Evolutionary conservation across 2,888 invertebrate genomes (phyloP).

Genomic region (Callyntrura sp.): DNA sequence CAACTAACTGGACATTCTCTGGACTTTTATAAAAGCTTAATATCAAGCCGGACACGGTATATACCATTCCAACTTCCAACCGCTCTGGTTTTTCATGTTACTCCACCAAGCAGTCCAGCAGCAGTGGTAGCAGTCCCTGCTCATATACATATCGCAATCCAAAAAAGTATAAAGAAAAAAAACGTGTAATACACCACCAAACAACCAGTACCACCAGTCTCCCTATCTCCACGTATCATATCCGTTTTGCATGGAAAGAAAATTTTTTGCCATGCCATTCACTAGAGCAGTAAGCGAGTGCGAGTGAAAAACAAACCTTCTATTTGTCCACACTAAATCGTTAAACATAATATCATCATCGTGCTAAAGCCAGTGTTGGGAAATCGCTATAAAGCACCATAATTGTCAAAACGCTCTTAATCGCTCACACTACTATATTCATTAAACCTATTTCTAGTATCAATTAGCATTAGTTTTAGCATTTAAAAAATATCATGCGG

Average conservation of each 20-base stretch:
- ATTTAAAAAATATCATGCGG: too few relatives aligned
- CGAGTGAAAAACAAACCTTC: too few relatives aligned
- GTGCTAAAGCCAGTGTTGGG: too few relatives aligned
- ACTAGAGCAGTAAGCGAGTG: background rate
- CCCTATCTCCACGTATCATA: constrained; percentile 62
- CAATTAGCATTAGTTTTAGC: too few relatives aligned
- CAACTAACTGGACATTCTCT: constrained; percentile 2
- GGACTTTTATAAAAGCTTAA: background rate
- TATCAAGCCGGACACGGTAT: background rate
- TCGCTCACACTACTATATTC: background rate
- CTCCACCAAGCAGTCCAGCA: constrained; percentile 23
- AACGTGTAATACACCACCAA: constrained; percentile 9
- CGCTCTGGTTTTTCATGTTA: constrained; percentile 5
- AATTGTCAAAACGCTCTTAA: too few relatives aligned
- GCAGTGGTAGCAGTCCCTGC: too few relatives aligned
- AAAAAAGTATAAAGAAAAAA: constrained; percentile 3
- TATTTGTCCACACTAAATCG: background rate
- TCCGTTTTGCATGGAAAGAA: constrained; percentile 70
- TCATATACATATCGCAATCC: constrained; percentile 46
- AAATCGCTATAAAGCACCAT: too few relatives aligned
- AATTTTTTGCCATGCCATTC: constrained; percentile 59
- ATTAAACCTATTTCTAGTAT: too few relatives aligned
- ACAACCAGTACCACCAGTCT: constrained; percentile 1
- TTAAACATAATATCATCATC: too few relatives aligned
- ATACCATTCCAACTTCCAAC: background rate